Evolutionary conservation across 2,888 invertebrate genomes (phyloP).

Genomic region (Caenorhabditis sulstoni): DNA sequence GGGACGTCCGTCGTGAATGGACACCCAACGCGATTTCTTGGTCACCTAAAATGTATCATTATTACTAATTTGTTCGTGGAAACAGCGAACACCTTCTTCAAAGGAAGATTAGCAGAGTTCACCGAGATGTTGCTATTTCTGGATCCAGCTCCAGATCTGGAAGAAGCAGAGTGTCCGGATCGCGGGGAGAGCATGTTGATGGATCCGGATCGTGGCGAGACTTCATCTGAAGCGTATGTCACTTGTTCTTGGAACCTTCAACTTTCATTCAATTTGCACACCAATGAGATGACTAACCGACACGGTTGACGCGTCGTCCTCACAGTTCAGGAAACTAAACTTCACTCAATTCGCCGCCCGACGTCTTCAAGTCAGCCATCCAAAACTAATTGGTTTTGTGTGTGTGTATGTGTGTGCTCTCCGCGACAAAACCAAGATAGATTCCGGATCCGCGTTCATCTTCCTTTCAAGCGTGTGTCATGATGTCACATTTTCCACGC

Average conservation of each 20-base stretch:
- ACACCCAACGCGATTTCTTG: conserved; percentile 76
- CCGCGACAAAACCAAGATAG: not conserved
- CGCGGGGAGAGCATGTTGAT: conserved; percentile 64
- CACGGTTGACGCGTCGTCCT: conserved; percentile 13
- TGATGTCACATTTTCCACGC: conserved; percentile 31
- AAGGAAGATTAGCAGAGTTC: conserved; percentile 62
- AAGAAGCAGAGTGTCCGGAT: conserved; percentile 61
- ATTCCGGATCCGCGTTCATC: conserved; percentile 26
- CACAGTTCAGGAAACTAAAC: conserved; percentile 35
- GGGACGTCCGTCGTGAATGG: conserved; percentile 78
- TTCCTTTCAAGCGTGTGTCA: conserved; percentile 5
- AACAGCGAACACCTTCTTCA: conserved; percentile 70
- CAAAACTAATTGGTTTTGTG: conserved; percentile 31
- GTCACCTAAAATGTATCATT: conserved; percentile 62
- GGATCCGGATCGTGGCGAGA: conserved; percentile 73
- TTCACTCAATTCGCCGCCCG: not conserved
- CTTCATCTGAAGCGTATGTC: conserved; percentile 57
- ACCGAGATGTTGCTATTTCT: conserved; percentile 55
- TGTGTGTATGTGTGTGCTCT: not conserved
- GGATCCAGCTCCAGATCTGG: conserved; percentile 58
- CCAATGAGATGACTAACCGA: conserved; percentile 7
- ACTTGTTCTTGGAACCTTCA: conserved; percentile 8
- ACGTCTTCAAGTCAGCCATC: conserved; percentile 20
- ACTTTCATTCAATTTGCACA: conserved; percentile 13
- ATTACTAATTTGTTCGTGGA: not conserved